Base-by-base conservation (phyloP, 2,797 vertebrate species). In the Danio albolineatus region DNA sequence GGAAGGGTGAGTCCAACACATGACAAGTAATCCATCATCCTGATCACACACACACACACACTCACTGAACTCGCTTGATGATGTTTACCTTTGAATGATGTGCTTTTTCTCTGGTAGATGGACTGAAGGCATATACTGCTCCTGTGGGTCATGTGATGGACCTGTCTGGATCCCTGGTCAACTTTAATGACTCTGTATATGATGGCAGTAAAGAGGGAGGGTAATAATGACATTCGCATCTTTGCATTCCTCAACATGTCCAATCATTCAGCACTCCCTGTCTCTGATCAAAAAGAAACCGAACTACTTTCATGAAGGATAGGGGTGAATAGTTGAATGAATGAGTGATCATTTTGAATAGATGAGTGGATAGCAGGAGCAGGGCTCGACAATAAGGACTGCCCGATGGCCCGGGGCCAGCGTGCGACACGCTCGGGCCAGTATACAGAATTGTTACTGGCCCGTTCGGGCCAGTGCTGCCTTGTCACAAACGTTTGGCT, bases 151-250 rank as follows among this genome's bases (percentile, higher is more conserved):
- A 97, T 57, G 85, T 94, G 39, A 97, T 98, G 97, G 85, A 92
- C 77, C 86, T 96, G 0, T 89, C 93, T 6, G 90, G 94, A 0
- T 88, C 92, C 6, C 88, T 93, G 0, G 85, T 97, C 49, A 90
- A 95, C 89, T 93, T 98, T 57, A 98, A 98, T 0, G 97, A 98
- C 89, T 98, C 97, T 77, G 96, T 96, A 73, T 98, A 97, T 0
- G 97, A 98, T 1, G 97, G 97, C 3, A 93, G 92, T 88, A 93
- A 90, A 0, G 90, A 93, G 74, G 93, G 93, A 86, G 94, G 94
- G 97, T 98, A 89, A 94, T 14, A 44, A 3, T 28, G 3, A 28
- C 12, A 54, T 49, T 39, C 43, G 36, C 49, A 41, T 36, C n/a
- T 21, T 57, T 14, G 7, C 59, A 28, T 59, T 49, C 7, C 72